Evolutionary conservation across 2,113 vertebrate genomes (phyloP).

Genomic region (Menura novaehollandiae): DNA sequence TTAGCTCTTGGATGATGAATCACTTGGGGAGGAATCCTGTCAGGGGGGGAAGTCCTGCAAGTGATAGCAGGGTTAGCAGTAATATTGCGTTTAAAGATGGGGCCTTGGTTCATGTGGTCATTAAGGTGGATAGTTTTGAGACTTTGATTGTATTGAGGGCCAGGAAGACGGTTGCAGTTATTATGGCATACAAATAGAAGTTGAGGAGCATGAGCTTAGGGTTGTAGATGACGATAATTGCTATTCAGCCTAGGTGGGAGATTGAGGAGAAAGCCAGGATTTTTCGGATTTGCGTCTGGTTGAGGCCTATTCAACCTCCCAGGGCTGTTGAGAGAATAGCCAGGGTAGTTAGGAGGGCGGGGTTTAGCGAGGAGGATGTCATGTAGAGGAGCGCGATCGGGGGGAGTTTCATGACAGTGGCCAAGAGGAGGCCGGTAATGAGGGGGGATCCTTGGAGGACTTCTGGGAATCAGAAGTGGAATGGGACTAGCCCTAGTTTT

Average conservation of each 20-base stretch:
- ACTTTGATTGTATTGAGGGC: rapidly evolving
- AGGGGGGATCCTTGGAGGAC: rapidly evolving
- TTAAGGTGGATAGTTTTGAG: rapidly evolving
- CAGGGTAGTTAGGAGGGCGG: rapidly evolving
- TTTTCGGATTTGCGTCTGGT: neutral
- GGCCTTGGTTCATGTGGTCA: neutral
- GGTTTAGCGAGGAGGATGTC: rapidly evolving
- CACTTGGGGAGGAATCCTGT: neutral
- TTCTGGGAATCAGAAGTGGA: neutral
- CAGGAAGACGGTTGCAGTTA: rapidly evolving
- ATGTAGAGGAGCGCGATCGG: rapidly evolving
- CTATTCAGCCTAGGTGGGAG: rapidly evolving
- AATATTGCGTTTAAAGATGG: rapidly evolving
- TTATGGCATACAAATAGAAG: rapidly evolving
- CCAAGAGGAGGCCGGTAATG: rapidly evolving
- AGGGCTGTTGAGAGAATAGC: rapidly evolving
- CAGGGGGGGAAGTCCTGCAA: rapidly evolving
- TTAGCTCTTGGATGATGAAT: neutral
- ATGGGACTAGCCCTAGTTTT: rapidly evolving
- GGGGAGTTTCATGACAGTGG: rapidly evolving
- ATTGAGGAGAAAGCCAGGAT: rapidly evolving
- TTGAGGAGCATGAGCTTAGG: rapidly evolving
- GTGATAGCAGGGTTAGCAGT: rapidly evolving
- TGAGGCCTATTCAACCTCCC: rapidly evolving
- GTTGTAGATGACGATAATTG: rapidly evolving